A percentile compares a stretch with the other conserved stretches of the same genome.
Evolutionary conservation across 2,113 vertebrate genomes (phyloP).

Genomic region (Gambusia affinis): DNA sequence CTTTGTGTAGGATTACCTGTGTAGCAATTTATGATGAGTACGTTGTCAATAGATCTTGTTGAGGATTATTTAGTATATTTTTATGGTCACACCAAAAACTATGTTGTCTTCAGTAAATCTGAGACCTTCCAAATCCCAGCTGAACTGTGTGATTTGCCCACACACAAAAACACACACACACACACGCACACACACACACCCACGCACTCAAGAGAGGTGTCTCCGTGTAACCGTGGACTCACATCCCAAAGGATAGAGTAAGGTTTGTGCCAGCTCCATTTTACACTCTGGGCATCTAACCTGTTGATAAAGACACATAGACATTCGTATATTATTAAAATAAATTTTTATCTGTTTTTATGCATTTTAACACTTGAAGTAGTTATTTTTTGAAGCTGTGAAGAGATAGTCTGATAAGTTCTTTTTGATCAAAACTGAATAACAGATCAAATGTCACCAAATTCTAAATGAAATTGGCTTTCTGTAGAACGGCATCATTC

Average conservation of each 20-base stretch:
- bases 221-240: too few relatives aligned
- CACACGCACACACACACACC: not conserved
- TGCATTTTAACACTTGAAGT: too few relatives aligned
- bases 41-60: not conserved
- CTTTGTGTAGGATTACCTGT: not conserved
- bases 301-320: too few relatives aligned
- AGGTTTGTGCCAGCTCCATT: too few relatives aligned
- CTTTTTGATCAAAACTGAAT: not conserved
- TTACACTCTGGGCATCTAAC: not conserved
- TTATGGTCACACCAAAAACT: not conserved
- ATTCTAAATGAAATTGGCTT: not conserved
- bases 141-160: not conserved
- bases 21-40: not conserved
- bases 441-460: not conserved
- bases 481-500: too few relatives aligned
- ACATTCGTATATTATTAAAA: too few relatives aligned
- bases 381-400: too few relatives aligned
- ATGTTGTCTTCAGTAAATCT: not conserved
- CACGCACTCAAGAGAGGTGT: not conserved
- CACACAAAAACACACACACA: too few relatives aligned
- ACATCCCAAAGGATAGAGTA: too few relatives aligned
- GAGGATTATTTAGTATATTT: not conserved
- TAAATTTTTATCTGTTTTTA: too few relatives aligned
- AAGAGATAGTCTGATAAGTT: too few relatives aligned
- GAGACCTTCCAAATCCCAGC: not conserved